Conservation (phyloP, 2,888 invertebrate genomes). For the Norana najaformis region DNA sequence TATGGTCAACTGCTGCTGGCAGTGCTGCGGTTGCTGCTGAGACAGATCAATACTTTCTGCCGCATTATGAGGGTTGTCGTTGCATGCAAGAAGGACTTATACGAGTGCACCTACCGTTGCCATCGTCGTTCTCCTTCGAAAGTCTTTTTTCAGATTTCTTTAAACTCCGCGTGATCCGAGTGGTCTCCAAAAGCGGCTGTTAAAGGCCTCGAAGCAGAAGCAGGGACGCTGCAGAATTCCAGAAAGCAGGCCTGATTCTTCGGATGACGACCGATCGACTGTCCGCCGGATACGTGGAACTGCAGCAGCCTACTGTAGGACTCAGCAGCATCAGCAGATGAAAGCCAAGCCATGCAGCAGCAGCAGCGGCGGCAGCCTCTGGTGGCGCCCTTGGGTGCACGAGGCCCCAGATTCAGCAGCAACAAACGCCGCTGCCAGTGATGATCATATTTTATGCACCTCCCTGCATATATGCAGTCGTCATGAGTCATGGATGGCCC, state of each 20-base stretch:
- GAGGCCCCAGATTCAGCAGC: background rate
- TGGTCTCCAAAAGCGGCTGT: background rate
- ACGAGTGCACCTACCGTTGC: background rate
- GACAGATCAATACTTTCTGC: background rate
- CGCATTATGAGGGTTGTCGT: background rate
- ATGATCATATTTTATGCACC: slow-evolving; percentile 5
- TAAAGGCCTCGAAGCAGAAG: background rate
- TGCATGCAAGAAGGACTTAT: background rate
- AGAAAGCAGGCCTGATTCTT: no score
- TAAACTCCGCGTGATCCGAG: background rate
- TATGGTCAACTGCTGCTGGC: background rate
- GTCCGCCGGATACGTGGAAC: background rate
- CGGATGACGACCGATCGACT: slow-evolving; percentile 13
- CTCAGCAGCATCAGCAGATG: background rate
- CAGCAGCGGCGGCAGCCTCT: no score
- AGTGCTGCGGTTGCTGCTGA: background rate
- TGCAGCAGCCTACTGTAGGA: no score
- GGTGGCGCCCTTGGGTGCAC: background rate
- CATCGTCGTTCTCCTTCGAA: background rate
- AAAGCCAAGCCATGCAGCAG: background rate
- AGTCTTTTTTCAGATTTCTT: background rate
- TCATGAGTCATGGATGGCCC: background rate
- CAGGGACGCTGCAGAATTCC: background rate
- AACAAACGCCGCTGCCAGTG: background rate
- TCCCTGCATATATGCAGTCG: background rate